Conservation (phyloP, 2,888 invertebrate genomes). For the Dusona sp. region DNA sequence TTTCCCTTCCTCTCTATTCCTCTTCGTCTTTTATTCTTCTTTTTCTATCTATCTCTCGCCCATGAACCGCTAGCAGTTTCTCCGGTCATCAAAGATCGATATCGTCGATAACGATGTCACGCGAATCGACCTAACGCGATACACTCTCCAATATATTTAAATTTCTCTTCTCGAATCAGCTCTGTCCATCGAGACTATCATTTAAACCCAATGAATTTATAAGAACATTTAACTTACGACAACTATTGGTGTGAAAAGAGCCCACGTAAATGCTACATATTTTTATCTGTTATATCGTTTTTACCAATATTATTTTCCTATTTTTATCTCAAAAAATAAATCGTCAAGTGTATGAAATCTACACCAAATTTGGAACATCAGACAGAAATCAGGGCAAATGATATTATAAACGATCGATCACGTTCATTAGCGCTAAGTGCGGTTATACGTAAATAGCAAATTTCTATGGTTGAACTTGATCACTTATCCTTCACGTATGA, state of each 20-base stretch:
- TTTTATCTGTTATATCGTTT: neutral
- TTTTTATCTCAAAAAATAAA: neutral
- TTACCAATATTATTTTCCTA: neutral
- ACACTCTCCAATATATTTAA: constrained; percentile 25
- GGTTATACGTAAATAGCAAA: neutral
- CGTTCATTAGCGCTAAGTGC: constrained; percentile 60
- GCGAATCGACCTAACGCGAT: constrained; percentile 50
- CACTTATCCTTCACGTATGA: constrained; percentile 22
- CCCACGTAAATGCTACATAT: neutral
- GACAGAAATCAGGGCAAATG: constrained; percentile 61
- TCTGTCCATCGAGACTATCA: constrained; percentile 7
- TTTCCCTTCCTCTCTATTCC: no score
- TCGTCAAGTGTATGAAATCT: constrained; percentile 1
- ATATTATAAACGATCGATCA: constrained; percentile 58
- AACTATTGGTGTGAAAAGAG: neutral
- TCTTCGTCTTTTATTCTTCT: no score
- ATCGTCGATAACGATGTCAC: constrained; percentile 67
- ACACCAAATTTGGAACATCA: constrained; percentile 9
- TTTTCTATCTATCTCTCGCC: constrained; percentile 1
- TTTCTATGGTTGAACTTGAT: constrained; percentile 23
- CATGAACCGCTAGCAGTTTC: constrained; percentile 46
- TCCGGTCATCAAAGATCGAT: constrained; percentile 63
- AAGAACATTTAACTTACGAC: neutral
- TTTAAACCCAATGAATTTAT: neutral
- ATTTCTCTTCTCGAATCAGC: constrained; percentile 1